Evolutionary conservation across 2,797 vertebrate genomes (phyloP), one percentile per base, ranked within the genome.

Genomic region (Sebastes minor): DNA sequence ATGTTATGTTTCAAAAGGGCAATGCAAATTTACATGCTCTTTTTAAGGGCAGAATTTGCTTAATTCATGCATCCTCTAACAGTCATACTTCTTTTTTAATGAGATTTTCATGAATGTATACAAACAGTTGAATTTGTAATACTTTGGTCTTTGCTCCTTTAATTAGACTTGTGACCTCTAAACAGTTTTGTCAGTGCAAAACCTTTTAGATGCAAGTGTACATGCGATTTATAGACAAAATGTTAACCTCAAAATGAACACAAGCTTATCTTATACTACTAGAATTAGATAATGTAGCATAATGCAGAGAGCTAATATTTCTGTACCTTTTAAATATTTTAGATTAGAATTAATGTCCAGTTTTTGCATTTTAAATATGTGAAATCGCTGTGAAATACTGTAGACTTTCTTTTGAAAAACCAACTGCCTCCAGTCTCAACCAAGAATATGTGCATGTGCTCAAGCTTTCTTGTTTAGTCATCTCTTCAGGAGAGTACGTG

Each of bases 31-130:
- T 11, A 10, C 27, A 63, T 18, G 18, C 22, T 75, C 16, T 80
- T 67, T 80, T 82, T 87, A 88, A 90, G 92, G 89, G 79, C 83
- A 89, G 62, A 28, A 83, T 91, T 89, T 86, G 72, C 59, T 85
- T 88, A 88, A 92, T 89, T 82, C 67, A 82, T 83, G 62, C 62
- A 46, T 81, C 27, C 27, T 72, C 55, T 80, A 53, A 82, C 74
- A 82, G 60, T 67, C 60, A 35, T 71, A 28, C 16, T 20, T 85
- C 66, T 61, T 71, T 71, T 80, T 88, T 28, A 74, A 79, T 78
- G n/a, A 82, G 63, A 20, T 56, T 79, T 67, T 65, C 14, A 68
- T 75, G n/a, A 57, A 78, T 78, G 33, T 68, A 73, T 76, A 84
- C 61, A 83, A 78, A 88, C 7, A 62, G 53, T 32, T 71, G 2